Evolutionary conservation across 2,888 invertebrate species (phyloP), one percentile per base, ranked within the genome.

Genomic region (Lysandra bellargus): DNA sequence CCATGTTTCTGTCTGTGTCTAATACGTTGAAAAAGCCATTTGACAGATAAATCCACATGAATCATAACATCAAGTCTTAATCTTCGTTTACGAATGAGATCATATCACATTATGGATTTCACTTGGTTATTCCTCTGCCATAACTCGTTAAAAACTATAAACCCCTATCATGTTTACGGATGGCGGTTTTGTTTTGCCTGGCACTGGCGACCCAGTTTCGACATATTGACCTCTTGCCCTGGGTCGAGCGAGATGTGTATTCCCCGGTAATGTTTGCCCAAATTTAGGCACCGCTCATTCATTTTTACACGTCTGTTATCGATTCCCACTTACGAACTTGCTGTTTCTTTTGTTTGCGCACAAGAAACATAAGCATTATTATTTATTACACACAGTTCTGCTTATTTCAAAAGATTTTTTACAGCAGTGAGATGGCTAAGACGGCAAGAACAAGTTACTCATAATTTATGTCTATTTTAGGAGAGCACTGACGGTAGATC

Each of bases 171-270:
- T 80, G 78, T 80, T 82, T 80, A 81, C 78, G 73, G 73, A 80
- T 80, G 83, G 84, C 85, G 85, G 89, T 90, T 91, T 92, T 90
- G 91, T 92, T 92, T 89, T 89, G 88, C 89, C 89, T 90, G 89
- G 57, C 57, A 57, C 14, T 57, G 17, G 14, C 86, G 92, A 91
- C 93, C 93, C 83, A 91, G 90, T 90, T 93, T 91, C 91, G 91
- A 91, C 85, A 86, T 79, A 88, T 87, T 91, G 93, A 93, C 93
- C 93, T 87, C 90, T 84, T 87, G 75, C 75, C 53, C 76, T 7
- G 33, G 76, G 76, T 76, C 76, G 76, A 53, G 75, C 49, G 23
- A 49, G 53, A 17, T 53, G 30, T 53, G 23, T 49, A 33, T 23
- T 33, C 53, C 76, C 76, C 69, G 30, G 64, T 33, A 53, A 53